These are phyloP conservation scores for Antheraea mylitta DNA, from an alignment of 1,140 invertebrate genomes.

Conservation along the genomic window DNA sequence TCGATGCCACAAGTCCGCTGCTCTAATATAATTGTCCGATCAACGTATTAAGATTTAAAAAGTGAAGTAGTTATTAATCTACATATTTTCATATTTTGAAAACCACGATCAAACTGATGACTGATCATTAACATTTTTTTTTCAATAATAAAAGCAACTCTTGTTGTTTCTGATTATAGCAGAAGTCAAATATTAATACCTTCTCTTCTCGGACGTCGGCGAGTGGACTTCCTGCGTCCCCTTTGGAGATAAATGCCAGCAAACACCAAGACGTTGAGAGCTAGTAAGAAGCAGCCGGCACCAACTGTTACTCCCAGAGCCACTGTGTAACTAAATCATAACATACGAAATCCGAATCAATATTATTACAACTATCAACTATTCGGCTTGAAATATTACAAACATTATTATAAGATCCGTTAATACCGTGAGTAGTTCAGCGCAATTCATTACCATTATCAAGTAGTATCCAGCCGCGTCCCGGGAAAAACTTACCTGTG, in stretches of 20 bases:
- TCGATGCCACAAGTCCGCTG: too few species aligned
- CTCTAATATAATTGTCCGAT: too few species aligned
- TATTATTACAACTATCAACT: not conserved
- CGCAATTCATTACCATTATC: slow-evolving; percentile 53
- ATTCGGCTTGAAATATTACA: slow-evolving; percentile 35
- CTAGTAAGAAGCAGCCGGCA: slow-evolving; percentile 91
- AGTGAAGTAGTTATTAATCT: too few species aligned
- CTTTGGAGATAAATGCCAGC: slow-evolving; percentile 93
- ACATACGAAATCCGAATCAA: not conserved
- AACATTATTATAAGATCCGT: slow-evolving; percentile 42
- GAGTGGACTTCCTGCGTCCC: slow-evolving; percentile 64
- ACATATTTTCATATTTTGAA: too few species aligned
- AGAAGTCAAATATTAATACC: slow-evolving; percentile 26
- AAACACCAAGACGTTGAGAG: slow-evolving; percentile 93
- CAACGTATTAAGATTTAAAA: too few species aligned
- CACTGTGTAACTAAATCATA: slow-evolving; percentile 82
- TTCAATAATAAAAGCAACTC: too few species aligned
- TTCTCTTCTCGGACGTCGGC: slow-evolving; percentile 46
- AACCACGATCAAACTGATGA: too few species aligned
- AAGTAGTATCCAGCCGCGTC: slow-evolving; percentile 34
- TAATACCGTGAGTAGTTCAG: slow-evolving; percentile 39
- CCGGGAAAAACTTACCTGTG: slow-evolving; percentile 40
- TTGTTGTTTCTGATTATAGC: too few species aligned
- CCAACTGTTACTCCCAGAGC: slow-evolving; percentile 93
- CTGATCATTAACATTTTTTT: too few species aligned